Base-by-base conservation (phyloP, 1,140 invertebrate species). In the Pseudomyrmex flavicornis region DNA sequence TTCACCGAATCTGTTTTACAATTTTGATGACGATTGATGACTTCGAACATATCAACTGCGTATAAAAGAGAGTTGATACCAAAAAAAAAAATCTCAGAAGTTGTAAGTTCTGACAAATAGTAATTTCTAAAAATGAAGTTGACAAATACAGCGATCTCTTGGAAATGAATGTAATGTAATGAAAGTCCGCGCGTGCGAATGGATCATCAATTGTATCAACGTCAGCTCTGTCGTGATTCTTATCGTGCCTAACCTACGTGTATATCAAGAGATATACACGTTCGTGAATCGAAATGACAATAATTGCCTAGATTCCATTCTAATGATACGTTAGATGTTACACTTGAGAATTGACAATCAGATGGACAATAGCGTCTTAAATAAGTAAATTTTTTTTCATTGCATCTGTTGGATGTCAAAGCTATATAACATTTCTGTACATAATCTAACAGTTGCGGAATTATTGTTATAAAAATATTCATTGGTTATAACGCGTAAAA, bases 271-370 rank as follows among this genome's bases (percentile, higher is more conserved):
- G 26, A 52, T 62, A 44, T 62, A 52, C 13, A 62, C 9, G 54
- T 15, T 82, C 58, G 52, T 62, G 79, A 74, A 82, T 82, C 1
- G 79, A 63, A 82, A 73, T 61, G 20, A 22, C 48, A 73, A 50
- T 82, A 82, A 74, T 62, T 50, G 56, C 12, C 56, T 82, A 82
- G 73, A 82, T 82, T 74, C 68, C 69, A 12, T 62, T 82, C 46
- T 52, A 82, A 82, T 63, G 79, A 73, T 56, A 46, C 5, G 5
- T 35, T 35, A 35, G 5, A 35, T 35, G 35, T 35, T 35, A 35
- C 35, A 35, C 35, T 35, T 35, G 35, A 35, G 35, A 35, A 35
- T 35, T 35, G 35, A 35, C 35, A 35, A 35, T 35, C 35, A 5
- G 5, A 35, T 35, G 3, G n/a, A n/a, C n/a, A n/a, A n/a, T n/a